Base-by-base conservation (phyloP, 2,888 invertebrate genomes). In the Euplagia quadripunctaria region DNA sequence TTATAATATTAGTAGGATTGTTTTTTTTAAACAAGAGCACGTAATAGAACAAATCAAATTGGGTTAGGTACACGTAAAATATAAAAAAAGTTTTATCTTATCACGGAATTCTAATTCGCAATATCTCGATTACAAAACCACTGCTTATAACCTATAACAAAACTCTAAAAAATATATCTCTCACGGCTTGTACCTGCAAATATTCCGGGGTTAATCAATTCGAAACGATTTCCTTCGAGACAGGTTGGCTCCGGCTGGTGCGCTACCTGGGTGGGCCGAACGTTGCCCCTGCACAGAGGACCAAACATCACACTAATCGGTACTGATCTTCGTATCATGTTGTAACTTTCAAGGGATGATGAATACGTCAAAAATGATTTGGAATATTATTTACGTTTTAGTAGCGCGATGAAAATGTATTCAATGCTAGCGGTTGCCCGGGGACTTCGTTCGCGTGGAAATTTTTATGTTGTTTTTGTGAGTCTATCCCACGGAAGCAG, bases 191-290 rank as follows among this genome's bases (percentile, higher is more conserved):
- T 85, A 79, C 84, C 82, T 76, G 82, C 77, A 67, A 81, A 85
- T 83, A 79, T 70, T 65, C 52, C 5, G 20, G 63, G 85, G 79
- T 75, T 74, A 83, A 81, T 83, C 75, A 79, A 79, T 72, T 71
- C 70, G 85, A 82, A 84, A 80, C 78, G 71, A 78, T 79, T 65
- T 73, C 78, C 76, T 75, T n/a, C 66, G 76, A 84, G 84, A 82
- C 84, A 80, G 82, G 84, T 76, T 78, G 79, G 67, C 82, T 82
- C 82, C 83, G 74, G 64, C 64, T 71, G 67, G 55, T 61, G 61
- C 64, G 84, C 92, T 88, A 88, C 89, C 86, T 92, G 92, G 92
- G 92, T 92, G 92, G 92, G 83, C 92, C 70, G 43, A 1, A 41
- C 52, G 16, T 20, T 16, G 20, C 52, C 43, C 52, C 52, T 68